Evolutionary conservation across 1,140 invertebrate species (phyloP).

Genomic region (Zaprionus lachaisei): DNA sequence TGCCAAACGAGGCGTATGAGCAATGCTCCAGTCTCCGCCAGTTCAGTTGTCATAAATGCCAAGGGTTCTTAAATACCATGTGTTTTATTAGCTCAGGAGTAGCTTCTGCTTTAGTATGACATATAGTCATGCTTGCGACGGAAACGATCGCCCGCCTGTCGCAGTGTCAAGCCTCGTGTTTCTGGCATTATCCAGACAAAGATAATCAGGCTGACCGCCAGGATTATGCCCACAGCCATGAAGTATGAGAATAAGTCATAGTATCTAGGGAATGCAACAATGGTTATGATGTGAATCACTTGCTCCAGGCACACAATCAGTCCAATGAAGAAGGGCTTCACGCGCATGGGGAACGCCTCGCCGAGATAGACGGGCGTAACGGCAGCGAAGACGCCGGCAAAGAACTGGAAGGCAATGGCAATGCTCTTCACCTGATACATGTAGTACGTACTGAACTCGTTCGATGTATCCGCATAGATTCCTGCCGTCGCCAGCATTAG

Average conservation of each 20-base stretch:
- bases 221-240: conserved; percentile 60
- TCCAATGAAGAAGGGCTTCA: conserved; percentile 59
- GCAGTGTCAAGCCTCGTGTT: conserved; percentile 56
- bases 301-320: conserved; percentile 66
- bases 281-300: conserved; percentile 68
- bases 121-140: conserved; percentile 35
- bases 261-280: conserved; percentile 20
- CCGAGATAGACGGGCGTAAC: conserved; percentile 58
- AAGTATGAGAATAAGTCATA: conserved; percentile 45
- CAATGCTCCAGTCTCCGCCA: neutral
- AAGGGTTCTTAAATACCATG: too few relatives aligned
- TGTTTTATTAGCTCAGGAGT: conserved; percentile 8
- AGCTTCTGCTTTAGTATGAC: conserved; percentile 23
- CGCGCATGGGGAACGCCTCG: conserved; percentile 66
- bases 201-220: conserved; percentile 48
- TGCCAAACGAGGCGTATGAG: conserved; percentile 27
- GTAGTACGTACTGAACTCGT: conserved; percentile 12
- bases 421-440: conserved; percentile 60
- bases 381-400: conserved; percentile 61
- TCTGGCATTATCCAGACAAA: conserved; percentile 67
- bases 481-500: conserved; percentile 63
- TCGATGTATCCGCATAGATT: conserved; percentile 36
- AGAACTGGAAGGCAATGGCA: conserved; percentile 67
- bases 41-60: neutral
- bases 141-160: conserved; percentile 65